Evolutionary conservation across 2,113 vertebrate species (phyloP).

Genomic region (Oreotrochilus melanogaster): DNA sequence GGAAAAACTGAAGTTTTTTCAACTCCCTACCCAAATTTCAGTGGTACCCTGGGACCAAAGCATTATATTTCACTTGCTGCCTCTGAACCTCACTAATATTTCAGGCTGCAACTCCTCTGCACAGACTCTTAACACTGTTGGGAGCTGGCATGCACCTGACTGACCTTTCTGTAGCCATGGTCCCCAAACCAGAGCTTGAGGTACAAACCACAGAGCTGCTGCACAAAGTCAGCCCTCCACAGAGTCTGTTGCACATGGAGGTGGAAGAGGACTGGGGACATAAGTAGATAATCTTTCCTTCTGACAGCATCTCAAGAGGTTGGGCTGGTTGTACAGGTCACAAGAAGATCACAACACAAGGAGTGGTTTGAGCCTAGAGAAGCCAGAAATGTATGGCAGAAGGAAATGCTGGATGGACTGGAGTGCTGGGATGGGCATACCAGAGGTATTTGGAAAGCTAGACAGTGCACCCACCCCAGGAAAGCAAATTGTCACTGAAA

Average conservation of each 20-base stretch:
- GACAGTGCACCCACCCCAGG: neutral
- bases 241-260: accelerated
- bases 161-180: accelerated
- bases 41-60: neutral
- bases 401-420: neutral
- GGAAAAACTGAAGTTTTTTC: neutral
- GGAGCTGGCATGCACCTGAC: neutral
- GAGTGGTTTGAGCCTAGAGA: accelerated
- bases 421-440: neutral
- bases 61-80: neutral
- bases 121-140: neutral
- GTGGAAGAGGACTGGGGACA: neutral
- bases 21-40: neutral
- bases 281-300: neutral
- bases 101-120: neutral
- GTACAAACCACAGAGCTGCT: neutral
- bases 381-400: neutral
- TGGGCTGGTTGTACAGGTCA: neutral
- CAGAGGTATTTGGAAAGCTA: neutral
- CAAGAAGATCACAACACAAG: accelerated
- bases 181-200: neutral
- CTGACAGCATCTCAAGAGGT: neutral
- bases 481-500: neutral
- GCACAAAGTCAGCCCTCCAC: accelerated
- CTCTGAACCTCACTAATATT: neutral